Conservation (phyloP, 2,113 vertebrate species). For the Carassius auratus region DNA sequence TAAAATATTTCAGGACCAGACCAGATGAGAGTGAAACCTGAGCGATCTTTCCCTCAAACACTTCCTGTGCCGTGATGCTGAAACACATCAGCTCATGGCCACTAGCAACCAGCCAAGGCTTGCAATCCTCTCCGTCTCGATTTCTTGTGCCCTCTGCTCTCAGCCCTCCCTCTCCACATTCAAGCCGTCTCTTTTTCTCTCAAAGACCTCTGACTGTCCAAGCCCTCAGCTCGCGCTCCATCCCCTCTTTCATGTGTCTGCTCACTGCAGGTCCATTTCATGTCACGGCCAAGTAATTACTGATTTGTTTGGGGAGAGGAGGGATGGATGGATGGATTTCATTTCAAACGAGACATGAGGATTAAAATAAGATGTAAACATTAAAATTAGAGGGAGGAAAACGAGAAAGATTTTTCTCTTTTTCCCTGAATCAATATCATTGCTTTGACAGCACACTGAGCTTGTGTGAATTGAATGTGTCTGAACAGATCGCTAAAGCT, state of each 20-base stretch:
- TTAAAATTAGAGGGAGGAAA: slow-evolving; percentile 47
- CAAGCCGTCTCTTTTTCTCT: slow-evolving; percentile 51
- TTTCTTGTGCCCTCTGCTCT: slow-evolving; percentile 6
- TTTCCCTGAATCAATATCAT: slow-evolving; percentile 59
- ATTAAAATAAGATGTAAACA: slow-evolving; percentile 57
- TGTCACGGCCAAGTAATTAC: slow-evolving; percentile 54
- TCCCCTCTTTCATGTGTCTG: slow-evolving; percentile 51
- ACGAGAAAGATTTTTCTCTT: slow-evolving; percentile 17
- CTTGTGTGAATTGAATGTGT: slow-evolving; percentile 55
- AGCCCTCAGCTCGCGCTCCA: slow-evolving; percentile 52
- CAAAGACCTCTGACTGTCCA: slow-evolving; percentile 60
- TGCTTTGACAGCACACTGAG: slow-evolving; percentile 56
- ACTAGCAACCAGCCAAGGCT: slow-evolving; percentile 42
- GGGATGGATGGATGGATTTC: slow-evolving; percentile 41
- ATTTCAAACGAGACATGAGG: slow-evolving; percentile 47
- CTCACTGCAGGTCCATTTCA: slow-evolving; percentile 48
- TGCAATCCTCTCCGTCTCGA: slow-evolving; percentile 44
- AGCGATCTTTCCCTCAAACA: background rate
- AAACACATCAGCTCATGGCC: slow-evolving; percentile 45
- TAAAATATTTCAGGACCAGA: background rate
- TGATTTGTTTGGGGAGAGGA: slow-evolving; percentile 42
- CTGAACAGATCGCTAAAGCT: slow-evolving; percentile 57
- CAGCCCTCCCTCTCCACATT: slow-evolving; percentile 45
- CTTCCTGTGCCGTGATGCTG: slow-evolving; percentile 22
- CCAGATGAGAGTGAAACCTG: background rate